Evolutionary conservation across 2,888 invertebrate species (phyloP), one percentile per base, ranked within the genome.

Genomic region (Monochamus alternatus): DNA sequence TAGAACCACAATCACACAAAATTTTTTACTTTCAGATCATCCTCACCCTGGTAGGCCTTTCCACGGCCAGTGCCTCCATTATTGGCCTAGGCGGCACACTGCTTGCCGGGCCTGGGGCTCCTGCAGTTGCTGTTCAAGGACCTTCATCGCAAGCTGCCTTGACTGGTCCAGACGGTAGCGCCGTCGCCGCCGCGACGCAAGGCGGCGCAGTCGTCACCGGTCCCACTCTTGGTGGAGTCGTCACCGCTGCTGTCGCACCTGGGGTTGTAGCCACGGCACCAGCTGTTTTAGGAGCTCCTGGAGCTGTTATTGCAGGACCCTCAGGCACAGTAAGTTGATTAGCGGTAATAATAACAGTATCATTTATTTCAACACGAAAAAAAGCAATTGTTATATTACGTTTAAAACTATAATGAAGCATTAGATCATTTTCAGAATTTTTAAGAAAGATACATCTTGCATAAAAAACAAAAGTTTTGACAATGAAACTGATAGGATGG

Each of bases 151-250:
- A 78, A 64, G 79, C 84, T 1, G 81, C 80, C 1, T 65, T 84
- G 8, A 72, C 80, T 7, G 86, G 85, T 22, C 83, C 85, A 30
- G 84, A 90, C 90, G 38, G 86, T 85, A 10, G 88, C 89, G 3
- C 90, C 89, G 7, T 88, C 89, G 7, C 87, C 89, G 1, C 89
- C 89, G 12, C 88, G 89, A 12, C 89, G 89, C 71, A 74, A 30
- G 80, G 79, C n/a, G 80, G 80, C 14, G 59, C 75, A 8, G 74
- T 80, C 44, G 73, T 67, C 10, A 79, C 78, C 0, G 67, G 75
- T 31, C 74, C 78, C 8, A 71, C 69, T 63, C 14, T 59, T n/a
- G 72, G 73, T n/a, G 82, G 82, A 12, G 72, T 77, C 10, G 64
- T 83, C 9, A 76, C 75, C 0, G 79, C 80, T 8, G 77, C 80